Evolutionary conservation across 2,888 invertebrate species (phyloP).

Genomic region (Lagria hirta): DNA sequence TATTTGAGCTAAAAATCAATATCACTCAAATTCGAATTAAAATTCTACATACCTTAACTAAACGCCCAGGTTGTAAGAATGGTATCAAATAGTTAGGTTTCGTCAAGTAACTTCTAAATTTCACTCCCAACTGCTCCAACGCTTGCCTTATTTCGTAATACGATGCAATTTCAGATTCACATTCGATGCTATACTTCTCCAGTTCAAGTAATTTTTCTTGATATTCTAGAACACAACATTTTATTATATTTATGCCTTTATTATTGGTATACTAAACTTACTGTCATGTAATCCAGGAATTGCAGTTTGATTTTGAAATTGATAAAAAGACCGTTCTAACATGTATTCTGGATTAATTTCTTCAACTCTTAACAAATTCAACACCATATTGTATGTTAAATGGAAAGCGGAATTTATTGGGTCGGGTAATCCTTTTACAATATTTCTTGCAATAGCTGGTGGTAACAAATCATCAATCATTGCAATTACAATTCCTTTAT

Average conservation of each 20-base stretch:
- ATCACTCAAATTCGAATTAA: conserved; percentile 4
- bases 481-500: conserved; percentile 94
- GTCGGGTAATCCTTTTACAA: conserved; percentile 87
- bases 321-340: conserved; percentile 96
- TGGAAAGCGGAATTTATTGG: conserved; percentile 99
- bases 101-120: conserved; percentile 79
- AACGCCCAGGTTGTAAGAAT: conserved; percentile 91
- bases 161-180: conserved; percentile 74
- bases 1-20: not conserved
- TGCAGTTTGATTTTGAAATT: conserved; percentile 96
- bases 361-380: conserved; percentile 93
- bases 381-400: conserved; percentile 98
- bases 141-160: conserved; percentile 87
- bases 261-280: conserved; percentile 57
- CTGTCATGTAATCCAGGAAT: conserved; percentile 88
- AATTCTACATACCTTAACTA: conserved; percentile 81
- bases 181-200: conserved; percentile 64
- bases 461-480: conserved; percentile 98
- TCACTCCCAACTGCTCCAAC: conserved; percentile 69
- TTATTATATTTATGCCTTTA: too few relatives aligned
- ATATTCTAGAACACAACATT: conserved; percentile 64
- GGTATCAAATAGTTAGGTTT: conserved; percentile 87
- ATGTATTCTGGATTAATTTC: conserved; percentile 99
- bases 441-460: conserved; percentile 70
- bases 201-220: conserved; percentile 67